These are phyloP conservation scores for Nomada lathburiana DNA, from an alignment of 2,888 invertebrate species.

Conservation along the genomic window DNA sequence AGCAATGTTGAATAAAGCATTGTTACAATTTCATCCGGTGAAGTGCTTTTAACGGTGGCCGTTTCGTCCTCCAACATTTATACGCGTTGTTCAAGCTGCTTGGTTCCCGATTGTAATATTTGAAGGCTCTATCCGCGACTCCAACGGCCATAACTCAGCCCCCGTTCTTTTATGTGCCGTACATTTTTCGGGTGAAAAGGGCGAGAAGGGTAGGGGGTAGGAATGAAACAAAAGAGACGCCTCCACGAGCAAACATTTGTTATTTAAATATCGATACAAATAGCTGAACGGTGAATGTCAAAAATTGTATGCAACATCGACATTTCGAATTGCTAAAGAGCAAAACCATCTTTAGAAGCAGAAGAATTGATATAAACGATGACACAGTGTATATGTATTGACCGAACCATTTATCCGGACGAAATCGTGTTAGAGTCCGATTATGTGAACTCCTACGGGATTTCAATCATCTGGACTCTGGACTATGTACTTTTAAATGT, in stretches of 20 bases:
- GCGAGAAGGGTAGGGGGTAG: neutral
- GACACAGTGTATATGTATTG: too few species aligned
- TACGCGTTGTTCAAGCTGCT: conserved; percentile 28
- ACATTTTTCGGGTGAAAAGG: conserved; percentile 37
- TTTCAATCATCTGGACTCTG: too few species aligned
- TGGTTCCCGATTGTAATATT: conserved; percentile 44
- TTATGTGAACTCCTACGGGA: too few species aligned
- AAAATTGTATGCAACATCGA: conserved; percentile 23
- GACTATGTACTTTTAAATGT: too few species aligned
- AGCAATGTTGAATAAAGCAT: neutral
- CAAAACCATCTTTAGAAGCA: neutral
- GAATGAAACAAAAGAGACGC: conserved; percentile 46
- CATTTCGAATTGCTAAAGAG: neutral
- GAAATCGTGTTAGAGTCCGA: too few species aligned
- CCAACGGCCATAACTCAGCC: conserved; percentile 44
- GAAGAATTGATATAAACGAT: too few species aligned
- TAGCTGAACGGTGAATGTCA: conserved; percentile 44
- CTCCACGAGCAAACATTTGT: conserved; percentile 47
- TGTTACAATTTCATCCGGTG: conserved; percentile 19
- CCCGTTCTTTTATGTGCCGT: conserved; percentile 37
- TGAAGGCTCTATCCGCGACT: conserved; percentile 34
- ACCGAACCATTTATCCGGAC: too few species aligned
- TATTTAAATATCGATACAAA: conserved; percentile 57
- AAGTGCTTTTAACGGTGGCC: conserved; percentile 7
- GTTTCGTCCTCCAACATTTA: conserved; percentile 13